Percentiles rank a stretch among this genome's conserved stretches.
Conservation (phyloP, 2,888 invertebrate genomes). For the Drosophila anomalata region DNA sequence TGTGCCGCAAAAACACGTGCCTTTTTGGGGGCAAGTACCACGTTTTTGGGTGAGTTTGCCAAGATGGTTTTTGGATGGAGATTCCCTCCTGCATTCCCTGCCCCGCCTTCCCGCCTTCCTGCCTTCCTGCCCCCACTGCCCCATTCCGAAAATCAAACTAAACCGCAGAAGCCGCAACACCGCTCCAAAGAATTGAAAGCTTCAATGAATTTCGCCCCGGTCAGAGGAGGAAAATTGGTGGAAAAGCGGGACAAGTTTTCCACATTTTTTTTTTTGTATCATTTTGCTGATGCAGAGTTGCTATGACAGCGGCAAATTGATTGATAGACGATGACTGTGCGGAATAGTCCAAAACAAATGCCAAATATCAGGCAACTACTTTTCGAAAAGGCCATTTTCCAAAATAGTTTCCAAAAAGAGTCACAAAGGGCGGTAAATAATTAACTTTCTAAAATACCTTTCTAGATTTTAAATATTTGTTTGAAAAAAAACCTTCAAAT, state of each 20-base stretch:
- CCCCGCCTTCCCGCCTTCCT: no score
- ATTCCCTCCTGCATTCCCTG: background rate
- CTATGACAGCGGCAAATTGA: conserved; percentile 41
- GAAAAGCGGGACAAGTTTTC: conserved; percentile 25
- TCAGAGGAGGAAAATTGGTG: background rate
- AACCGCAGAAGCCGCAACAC: conserved; percentile 11
- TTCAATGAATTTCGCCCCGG: conserved; percentile 7
- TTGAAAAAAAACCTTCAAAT: background rate
- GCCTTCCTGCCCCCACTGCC: no score
- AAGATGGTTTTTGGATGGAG: conserved; percentile 2
- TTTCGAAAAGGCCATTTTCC: background rate
- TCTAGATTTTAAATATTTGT: background rate
- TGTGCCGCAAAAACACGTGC: conserved; percentile 3
- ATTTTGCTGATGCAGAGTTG: conserved; percentile 43
- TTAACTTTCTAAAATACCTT: no score
- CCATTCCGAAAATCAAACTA: conserved; percentile 7
- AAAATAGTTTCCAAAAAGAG: no score
- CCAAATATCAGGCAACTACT: conserved; percentile 5
- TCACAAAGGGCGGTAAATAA: no score
- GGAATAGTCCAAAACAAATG: conserved; percentile 6
- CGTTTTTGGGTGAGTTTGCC: conserved; percentile 39
- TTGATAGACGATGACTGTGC: conserved; percentile 41
- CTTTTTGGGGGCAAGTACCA: conserved; percentile 1
- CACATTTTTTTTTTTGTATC: background rate
- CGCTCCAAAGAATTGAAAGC: background rate